phyloP scores from a whole-genome alignment of 2,888 invertebrate genomes.

The Deilephila elpenor region DNA sequence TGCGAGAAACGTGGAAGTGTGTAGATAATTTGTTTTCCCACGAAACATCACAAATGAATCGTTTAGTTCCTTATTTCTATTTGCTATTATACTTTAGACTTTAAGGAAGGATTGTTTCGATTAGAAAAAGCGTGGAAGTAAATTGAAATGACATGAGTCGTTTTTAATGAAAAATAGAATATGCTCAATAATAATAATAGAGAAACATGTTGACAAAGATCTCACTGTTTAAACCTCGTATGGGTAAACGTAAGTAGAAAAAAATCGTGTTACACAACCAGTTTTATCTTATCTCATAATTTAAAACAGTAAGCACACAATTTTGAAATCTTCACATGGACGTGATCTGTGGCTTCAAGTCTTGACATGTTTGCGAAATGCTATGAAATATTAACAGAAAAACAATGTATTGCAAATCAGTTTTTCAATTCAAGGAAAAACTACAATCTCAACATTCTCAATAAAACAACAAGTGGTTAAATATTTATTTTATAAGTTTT shows the following conservation, averaged over 20 bases:
- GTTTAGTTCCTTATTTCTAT: constrained; percentile 15
- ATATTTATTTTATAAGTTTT: too few relatives aligned
- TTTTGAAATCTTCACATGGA: neutral
- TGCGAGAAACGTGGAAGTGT: constrained; percentile 8
- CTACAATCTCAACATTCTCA: too few relatives aligned
- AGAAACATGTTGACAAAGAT: too few relatives aligned
- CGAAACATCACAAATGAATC: constrained; percentile 5
- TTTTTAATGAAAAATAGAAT: neutral
- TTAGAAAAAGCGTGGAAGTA: neutral
- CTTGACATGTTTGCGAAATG: neutral
- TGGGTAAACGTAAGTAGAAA: too few relatives aligned
- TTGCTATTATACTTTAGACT: neutral
- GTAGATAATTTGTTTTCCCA: neutral
- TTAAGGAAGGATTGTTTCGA: neutral
- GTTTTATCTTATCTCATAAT: neutral
- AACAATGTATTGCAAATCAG: too few relatives aligned
- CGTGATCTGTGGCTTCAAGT: neutral
- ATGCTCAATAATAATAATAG: too few relatives aligned
- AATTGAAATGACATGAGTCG: neutral
- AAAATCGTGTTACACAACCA: neutral
- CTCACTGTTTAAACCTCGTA: too few relatives aligned
- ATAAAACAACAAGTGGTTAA: too few relatives aligned
- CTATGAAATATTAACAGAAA: neutral
- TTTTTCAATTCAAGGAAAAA: too few relatives aligned
- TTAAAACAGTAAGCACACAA: neutral